phyloP scores from a whole-genome alignment of 1,140 invertebrate genomes.

The Euglossa dilemma region DNA sequence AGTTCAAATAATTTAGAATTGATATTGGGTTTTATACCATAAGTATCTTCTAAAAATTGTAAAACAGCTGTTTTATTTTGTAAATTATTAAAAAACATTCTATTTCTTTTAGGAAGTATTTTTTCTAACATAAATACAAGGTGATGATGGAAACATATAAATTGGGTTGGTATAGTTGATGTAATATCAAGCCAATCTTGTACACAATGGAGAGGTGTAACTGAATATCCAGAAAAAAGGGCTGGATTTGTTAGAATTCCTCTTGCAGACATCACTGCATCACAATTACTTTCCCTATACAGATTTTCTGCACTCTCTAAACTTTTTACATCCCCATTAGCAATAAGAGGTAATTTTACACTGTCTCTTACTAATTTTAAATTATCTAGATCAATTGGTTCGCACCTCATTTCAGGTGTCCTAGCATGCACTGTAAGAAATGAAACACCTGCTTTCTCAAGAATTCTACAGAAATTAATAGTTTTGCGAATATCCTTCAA shows the following conservation, averaged over 20 bases:
- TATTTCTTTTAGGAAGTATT: conserved; percentile 87
- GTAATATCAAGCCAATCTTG: conserved; percentile 93
- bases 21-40: conserved; percentile 77
- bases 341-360: conserved; percentile 91
- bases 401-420: conserved; percentile 91
- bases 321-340: conserved; percentile 94
- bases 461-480: conserved; percentile 88
- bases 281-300: conserved; percentile 86
- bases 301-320: conserved; percentile 88
- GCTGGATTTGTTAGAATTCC: conserved; percentile 95
- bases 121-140: conserved; percentile 96
- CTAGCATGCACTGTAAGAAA: conserved; percentile 96
- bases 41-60: conserved; percentile 86
- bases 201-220: conserved; percentile 90
- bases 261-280: conserved; percentile 94
- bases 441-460: conserved; percentile 92
- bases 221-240: conserved; percentile 88
- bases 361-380: conserved; percentile 89
- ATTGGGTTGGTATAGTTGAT: conserved; percentile 81
- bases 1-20: conserved; percentile 62
- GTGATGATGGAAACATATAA: conserved; percentile 95
- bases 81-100: conserved; percentile 90
- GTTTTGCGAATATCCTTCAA: conserved; percentile 85
- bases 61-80: conserved; percentile 87
- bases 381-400: conserved; percentile 89